A percentile compares a stretch with the other conserved stretches of the same genome.
Conservation (phyloP, 1,140 invertebrate species). For the Akabosia matsudoensis region DNA sequence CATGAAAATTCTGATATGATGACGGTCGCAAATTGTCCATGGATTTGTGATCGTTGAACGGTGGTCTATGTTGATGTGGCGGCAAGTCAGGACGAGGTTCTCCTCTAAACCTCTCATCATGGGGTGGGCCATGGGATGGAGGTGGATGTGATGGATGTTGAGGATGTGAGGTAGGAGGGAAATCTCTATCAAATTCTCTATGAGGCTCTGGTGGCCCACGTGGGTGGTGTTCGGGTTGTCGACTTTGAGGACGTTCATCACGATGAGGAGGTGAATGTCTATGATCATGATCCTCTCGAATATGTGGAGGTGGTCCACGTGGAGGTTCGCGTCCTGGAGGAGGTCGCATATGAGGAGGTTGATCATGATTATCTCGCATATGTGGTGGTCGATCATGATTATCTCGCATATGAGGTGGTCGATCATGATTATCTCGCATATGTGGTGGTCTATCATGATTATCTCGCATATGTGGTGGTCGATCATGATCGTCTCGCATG, state of each 20-base stretch:
- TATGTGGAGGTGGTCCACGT: neutral
- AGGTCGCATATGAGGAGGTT: slow-evolving; percentile 9
- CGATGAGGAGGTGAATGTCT: slow-evolving; percentile 17
- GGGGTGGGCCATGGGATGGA: neutral
- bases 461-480: slow-evolving; percentile 1
- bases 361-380: neutral
- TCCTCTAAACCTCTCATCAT: neutral
- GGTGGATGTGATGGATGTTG: neutral
- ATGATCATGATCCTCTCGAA: neutral
- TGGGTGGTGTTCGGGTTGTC: neutral
- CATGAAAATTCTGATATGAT: neutral
- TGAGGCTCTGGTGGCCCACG: neutral
- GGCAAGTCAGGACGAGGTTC: neutral
- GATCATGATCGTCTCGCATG: neutral
- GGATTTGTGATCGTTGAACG: neutral
- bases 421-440: neutral
- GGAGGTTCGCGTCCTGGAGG: neutral
- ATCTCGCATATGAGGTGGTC: no score
- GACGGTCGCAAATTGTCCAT: neutral
- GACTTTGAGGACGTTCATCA: neutral
- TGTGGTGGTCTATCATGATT: slow-evolving; percentile 4
- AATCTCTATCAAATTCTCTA: neutral
- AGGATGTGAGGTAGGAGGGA: neutral
- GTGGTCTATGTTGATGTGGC: neutral
- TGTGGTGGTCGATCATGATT: neutral